Conservation (phyloP, 1,140 invertebrate species). For the Metaphire vulgaris region DNA sequence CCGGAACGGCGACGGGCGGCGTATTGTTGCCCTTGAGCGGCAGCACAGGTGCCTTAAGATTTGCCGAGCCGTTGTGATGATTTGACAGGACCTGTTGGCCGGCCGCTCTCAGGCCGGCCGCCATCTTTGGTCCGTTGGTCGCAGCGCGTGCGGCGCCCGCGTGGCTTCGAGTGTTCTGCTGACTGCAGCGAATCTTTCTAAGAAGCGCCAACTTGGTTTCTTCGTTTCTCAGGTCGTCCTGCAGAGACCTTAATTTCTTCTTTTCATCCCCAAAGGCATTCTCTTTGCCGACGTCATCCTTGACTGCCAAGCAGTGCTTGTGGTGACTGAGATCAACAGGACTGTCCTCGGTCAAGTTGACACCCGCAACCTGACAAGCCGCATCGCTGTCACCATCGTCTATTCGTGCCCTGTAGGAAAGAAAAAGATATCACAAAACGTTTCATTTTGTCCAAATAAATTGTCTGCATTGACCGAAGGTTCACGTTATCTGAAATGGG, state of each 20-base stretch:
- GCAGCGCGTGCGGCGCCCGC: not conserved
- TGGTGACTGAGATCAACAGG: not conserved
- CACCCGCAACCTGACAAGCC: not conserved
- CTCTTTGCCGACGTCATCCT: not conserved
- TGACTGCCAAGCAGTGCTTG: not conserved
- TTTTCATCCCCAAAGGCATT: constrained; percentile 26
- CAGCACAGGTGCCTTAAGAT: constrained; percentile 15
- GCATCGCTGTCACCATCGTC: not conserved
- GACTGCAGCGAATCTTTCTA: constrained; percentile 86
- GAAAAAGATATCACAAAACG: too few relatives aligned
- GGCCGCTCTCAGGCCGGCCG: constrained; percentile 49
- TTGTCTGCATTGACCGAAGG: too few relatives aligned
- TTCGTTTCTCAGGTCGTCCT: constrained; percentile 77
- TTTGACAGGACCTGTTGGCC: constrained; percentile 6
- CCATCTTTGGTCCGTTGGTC: constrained; percentile 60
- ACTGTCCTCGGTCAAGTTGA: not conserved
- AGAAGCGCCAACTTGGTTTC: constrained; percentile 90
- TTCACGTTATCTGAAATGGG: too few relatives aligned
- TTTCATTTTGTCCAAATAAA: too few relatives aligned
- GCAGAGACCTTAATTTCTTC: constrained; percentile 40
- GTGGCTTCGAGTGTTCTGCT: constrained; percentile 51
- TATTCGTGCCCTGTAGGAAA: not conserved
- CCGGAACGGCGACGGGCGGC: constrained; percentile 27
- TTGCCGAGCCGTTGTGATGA: constrained; percentile 33
- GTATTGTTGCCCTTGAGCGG: constrained; percentile 1